Base-by-base conservation (phyloP, 2,797 vertebrate species). In the Antrozous pallidus region DNA sequence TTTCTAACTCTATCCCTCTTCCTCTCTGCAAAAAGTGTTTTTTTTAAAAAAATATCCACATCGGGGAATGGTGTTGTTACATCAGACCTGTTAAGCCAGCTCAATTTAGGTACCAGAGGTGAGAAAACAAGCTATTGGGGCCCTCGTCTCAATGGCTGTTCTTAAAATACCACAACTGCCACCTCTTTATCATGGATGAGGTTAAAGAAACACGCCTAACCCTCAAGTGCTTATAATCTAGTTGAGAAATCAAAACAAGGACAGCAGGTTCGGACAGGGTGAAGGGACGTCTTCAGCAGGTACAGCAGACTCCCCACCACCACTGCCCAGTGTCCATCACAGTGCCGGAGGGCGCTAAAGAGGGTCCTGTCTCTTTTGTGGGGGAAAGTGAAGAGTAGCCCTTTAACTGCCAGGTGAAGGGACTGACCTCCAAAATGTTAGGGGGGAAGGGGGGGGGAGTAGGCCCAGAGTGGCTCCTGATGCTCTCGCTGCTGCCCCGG, bases 361-460 rank as follows among this genome's bases (percentile, higher is more conserved):
- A 40, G 56, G 40, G 16, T n/a, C 24, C 20, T 0, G 24, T 14
- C 12, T 45, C n/a, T 18, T 40, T 18, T 42, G 33, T 22, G 70
- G 11, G 6, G 17, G 24, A 31, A 63, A 38, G 26, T 7, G 28
- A 33, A 4, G 28, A 38, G 1, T 0, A 14, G 54, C 56, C 40
- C 73, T 70, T 20, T 17, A 24, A 56, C 45, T 13, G 6, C 6
- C 45, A 51, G 33, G 9, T 3, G 10, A 20, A 78, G 78, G 63
- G 42, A 16, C 3, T 17, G 40, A 3, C 28, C n/a, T 56, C 24
- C 7, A 12, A 51, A 24, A 47, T 0, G 28, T 20, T 1, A 2
- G 10, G 81, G 22, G 40, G 26, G 14, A 8, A 13, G 71, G 0
- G 75, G 26, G 45, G 26, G 13, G 26, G 71, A 0, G 8, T 0